Evolutionary conservation across 2,797 vertebrate species (phyloP).

Genomic region (Phylloscopus collybita): DNA sequence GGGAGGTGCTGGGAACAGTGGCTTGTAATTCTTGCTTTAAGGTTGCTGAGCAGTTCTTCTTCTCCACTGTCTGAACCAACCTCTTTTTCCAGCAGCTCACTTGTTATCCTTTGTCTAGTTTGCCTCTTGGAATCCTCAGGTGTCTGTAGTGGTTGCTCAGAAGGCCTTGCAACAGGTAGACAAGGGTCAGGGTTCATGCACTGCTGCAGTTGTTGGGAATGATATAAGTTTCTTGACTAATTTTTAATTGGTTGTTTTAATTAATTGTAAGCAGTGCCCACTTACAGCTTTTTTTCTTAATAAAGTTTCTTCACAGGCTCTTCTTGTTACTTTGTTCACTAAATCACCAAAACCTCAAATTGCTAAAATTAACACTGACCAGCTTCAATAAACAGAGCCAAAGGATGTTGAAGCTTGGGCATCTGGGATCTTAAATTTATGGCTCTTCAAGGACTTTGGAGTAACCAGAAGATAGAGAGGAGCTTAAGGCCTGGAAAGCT

Average conservation of each 20-base stretch:
- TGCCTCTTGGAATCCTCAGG: slow-evolving; percentile 67
- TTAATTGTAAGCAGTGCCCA: neutral
- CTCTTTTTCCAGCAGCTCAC: slow-evolving; percentile 49
- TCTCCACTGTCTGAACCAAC: slow-evolving; percentile 77
- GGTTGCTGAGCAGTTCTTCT: slow-evolving; percentile 71
- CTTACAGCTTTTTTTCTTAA: neutral
- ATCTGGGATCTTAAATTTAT: neutral
- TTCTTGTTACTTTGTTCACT: neutral
- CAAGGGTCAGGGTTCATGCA: neutral
- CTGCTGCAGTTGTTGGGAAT: neutral
- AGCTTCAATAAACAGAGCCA: neutral
- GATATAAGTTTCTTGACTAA: neutral
- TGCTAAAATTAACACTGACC: neutral
- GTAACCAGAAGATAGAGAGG: neutral
- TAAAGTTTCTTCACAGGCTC: neutral
- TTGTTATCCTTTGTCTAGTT: slow-evolving; percentile 45
- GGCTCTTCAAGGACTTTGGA: neutral
- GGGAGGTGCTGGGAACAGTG: slow-evolving; percentile 61
- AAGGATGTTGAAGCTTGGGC: neutral
- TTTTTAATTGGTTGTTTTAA: neutral
- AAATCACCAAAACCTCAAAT: neutral
- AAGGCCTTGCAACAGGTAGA: neutral
- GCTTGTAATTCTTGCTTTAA: slow-evolving; percentile 76
- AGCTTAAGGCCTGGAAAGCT: neutral
- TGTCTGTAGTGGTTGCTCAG: rapidly evolving